Conservation (phyloP, 2,113 vertebrate species). For the Callipepla squamata region DNA sequence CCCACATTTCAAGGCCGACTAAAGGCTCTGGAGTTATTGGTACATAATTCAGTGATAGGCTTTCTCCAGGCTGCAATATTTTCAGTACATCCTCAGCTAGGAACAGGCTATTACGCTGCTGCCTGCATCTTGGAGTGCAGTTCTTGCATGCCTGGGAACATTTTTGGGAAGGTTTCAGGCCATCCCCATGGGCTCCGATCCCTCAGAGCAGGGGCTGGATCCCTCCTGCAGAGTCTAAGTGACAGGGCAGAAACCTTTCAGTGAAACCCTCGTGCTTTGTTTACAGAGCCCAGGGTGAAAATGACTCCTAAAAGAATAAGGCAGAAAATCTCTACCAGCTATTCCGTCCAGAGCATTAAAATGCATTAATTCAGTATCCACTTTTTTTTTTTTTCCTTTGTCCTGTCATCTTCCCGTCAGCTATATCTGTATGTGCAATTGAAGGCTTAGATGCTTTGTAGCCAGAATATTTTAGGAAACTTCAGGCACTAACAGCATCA, state of each 20-base stretch:
- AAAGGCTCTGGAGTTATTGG: slow-evolving; percentile 57
- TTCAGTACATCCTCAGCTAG: not conserved
- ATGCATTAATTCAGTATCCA: slow-evolving; percentile 18
- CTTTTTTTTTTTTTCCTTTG: not conserved
- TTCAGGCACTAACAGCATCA: not conserved
- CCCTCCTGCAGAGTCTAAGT: not conserved
- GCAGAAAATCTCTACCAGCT: not conserved
- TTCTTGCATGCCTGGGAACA: slow-evolving; percentile 33
- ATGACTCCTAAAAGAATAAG: not conserved
- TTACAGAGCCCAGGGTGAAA: slow-evolving; percentile 19
- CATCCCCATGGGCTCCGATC: not conserved
- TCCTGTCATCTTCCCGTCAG: not conserved
- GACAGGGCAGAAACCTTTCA: slow-evolving; percentile 2
- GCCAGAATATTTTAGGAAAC: not conserved
- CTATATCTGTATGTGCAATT: not conserved
- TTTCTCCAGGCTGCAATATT: slow-evolving; percentile 48
- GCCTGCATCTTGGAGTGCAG: slow-evolving; percentile 28
- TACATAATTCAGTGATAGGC: slow-evolving; percentile 11
- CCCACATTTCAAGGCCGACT: slow-evolving; percentile 38
- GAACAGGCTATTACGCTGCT: slow-evolving; percentile 8
- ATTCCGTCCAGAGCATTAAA: not conserved
- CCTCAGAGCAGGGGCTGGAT: not conserved
- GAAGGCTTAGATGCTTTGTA: not conserved
- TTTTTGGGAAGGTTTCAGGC: slow-evolving; percentile 19
- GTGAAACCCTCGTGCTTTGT: accelerated